Evolutionary conservation across 2,888 invertebrate species (phyloP).

Genomic region (Drosophila lacicola): DNA sequence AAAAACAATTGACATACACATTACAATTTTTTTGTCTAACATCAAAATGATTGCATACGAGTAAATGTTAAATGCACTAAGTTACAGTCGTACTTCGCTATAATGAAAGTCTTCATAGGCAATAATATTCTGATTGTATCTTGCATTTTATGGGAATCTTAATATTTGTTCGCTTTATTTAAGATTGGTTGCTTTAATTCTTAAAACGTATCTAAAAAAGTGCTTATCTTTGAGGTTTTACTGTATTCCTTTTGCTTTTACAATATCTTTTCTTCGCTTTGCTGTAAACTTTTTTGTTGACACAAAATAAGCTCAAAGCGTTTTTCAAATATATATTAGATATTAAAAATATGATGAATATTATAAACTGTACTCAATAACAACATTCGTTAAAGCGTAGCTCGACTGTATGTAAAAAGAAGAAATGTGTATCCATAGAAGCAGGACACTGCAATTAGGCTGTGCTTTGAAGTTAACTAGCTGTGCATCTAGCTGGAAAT

Average conservation of each 20-base stretch:
- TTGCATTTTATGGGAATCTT: not conserved
- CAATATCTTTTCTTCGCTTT: not conserved
- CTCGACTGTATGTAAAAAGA: constrained; percentile 5
- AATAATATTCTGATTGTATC: not conserved
- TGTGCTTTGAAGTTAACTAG: not conserved
- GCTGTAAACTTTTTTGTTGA: not conserved
- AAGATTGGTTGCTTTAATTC: too few species aligned
- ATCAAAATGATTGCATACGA: constrained; percentile 22
- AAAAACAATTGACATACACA: not conserved
- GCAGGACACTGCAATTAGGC: too few species aligned
- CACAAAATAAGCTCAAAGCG: constrained; percentile 7
- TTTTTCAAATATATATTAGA: not conserved
- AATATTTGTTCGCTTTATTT: too few species aligned
- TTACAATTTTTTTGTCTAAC: constrained; percentile 1
- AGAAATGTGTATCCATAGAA: not conserved
- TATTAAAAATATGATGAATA: not conserved
- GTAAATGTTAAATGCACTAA: constrained; percentile 1
- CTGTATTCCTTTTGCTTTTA: not conserved
- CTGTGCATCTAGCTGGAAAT: not conserved
- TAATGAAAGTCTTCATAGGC: not conserved
- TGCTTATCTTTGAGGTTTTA: too few species aligned
- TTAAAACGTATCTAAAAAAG: too few species aligned
- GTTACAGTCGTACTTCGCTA: constrained; percentile 1
- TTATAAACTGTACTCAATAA: not conserved
- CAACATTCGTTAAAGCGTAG: constrained; percentile 2